A percentile compares a stretch with the other conserved stretches of the same genome.
phyloP scores from a whole-genome alignment of 2,113 vertebrate genomes.

The Capra hircus region DNA sequence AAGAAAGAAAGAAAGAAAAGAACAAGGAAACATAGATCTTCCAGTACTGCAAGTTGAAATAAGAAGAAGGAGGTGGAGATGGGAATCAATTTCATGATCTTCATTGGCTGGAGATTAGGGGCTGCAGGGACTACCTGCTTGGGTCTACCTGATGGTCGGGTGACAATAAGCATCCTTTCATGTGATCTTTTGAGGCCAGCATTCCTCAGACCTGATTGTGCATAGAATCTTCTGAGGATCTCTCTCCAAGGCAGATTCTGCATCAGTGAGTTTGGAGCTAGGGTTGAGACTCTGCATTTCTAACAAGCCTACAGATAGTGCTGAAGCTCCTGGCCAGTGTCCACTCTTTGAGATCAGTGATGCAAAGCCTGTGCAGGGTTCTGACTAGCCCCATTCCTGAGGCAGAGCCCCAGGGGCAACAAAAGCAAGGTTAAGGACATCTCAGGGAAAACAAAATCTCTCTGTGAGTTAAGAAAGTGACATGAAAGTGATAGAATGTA shows the following conservation, averaged over 20 bases:
- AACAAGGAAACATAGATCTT: background rate
- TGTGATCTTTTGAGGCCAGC: background rate
- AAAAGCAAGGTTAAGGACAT: background rate
- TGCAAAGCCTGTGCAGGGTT: background rate
- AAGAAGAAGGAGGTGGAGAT: too few species aligned
- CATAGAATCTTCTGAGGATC: background rate
- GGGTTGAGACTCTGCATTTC: background rate
- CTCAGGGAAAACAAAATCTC: background rate
- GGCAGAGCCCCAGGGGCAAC: too few species aligned
- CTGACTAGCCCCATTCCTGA: background rate
- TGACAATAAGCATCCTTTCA: background rate
- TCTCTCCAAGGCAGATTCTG: background rate
- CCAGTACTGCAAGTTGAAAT: background rate
- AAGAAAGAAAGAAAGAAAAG: background rate
- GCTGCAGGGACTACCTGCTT: background rate
- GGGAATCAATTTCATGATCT: background rate
- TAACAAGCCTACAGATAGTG: background rate
- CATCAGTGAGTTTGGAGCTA: background rate
- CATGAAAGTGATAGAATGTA: rapidly evolving
- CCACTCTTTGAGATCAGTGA: background rate
- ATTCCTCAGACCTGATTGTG: background rate
- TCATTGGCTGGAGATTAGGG: background rate
- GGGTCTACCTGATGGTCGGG: too few species aligned
- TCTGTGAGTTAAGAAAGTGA: background rate
- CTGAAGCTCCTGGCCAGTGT: background rate